Conservation (phyloP, 2,113 vertebrate genomes). For the Thinocorus orbignyianus region DNA sequence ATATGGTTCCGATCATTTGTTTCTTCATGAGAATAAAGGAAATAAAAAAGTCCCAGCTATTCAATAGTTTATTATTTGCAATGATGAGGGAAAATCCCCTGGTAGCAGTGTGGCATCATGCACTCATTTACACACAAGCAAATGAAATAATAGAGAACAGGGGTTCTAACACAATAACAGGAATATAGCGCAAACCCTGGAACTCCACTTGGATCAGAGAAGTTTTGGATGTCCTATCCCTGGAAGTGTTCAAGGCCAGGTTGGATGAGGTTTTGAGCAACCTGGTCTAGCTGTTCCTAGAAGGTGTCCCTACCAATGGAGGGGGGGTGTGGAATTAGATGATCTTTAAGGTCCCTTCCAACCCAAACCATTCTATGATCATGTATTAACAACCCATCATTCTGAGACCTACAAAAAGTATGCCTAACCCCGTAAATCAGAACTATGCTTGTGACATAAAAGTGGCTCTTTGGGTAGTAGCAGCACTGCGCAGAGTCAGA, state of each 20-base stretch:
- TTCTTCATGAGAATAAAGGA: background rate
- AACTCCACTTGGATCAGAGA: background rate
- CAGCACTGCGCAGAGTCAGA: background rate
- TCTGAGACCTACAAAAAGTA: background rate
- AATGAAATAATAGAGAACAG: background rate
- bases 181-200: fast-evolving
- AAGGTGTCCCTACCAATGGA: background rate
- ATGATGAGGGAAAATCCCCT: background rate
- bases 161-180: background rate
- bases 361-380: background rate
- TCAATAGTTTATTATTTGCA: background rate
- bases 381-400: background rate
- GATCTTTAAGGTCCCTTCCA: background rate
- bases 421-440: background rate
- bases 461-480: background rate
- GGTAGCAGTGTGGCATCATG: fast-evolving
- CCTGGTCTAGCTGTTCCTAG: background rate
- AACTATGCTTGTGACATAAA: background rate
- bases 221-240: background rate
- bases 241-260: background rate
- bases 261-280: background rate
- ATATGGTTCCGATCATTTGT: background rate
- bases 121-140: fast-evolving
- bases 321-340: background rate
- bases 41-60: background rate